Conservation (phyloP, 2,797 vertebrate genomes). For the Cichlasoma orientale region DNA sequence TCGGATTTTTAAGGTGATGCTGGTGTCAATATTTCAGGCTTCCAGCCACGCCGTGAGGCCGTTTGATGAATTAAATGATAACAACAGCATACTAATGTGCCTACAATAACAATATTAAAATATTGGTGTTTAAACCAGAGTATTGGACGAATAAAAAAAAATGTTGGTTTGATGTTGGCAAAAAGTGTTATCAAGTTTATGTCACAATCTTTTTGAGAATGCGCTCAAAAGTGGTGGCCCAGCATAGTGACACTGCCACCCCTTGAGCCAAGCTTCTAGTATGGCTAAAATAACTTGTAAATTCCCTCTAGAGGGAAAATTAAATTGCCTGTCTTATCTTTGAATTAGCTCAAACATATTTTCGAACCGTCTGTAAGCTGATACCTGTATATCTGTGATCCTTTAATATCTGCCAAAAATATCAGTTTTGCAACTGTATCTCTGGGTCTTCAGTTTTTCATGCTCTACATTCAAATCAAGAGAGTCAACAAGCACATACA, state of each 20-base stretch:
- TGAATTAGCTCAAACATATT: not conserved
- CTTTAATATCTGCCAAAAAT: not conserved
- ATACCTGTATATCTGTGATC: not conserved
- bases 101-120: not conserved
- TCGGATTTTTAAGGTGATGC: not conserved
- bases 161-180: not conserved
- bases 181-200: not conserved
- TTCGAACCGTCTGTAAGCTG: not conserved
- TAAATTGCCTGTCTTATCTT: not conserved
- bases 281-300: not conserved
- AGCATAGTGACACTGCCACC: not conserved
- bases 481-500: not conserved
- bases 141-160: not conserved
- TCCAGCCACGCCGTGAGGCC: not conserved
- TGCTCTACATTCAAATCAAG: slow-evolving; percentile 6
- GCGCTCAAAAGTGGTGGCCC: not conserved
- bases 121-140: not conserved
- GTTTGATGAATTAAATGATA: not conserved
- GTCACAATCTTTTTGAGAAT: not conserved
- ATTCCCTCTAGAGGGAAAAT: not conserved
- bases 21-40: not conserved
- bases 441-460: not conserved
- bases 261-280: not conserved
- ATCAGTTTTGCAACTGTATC: not conserved
- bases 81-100: not conserved